Base-by-base conservation (phyloP, 2,888 invertebrate species). In the Linnaemya tessellans region DNA sequence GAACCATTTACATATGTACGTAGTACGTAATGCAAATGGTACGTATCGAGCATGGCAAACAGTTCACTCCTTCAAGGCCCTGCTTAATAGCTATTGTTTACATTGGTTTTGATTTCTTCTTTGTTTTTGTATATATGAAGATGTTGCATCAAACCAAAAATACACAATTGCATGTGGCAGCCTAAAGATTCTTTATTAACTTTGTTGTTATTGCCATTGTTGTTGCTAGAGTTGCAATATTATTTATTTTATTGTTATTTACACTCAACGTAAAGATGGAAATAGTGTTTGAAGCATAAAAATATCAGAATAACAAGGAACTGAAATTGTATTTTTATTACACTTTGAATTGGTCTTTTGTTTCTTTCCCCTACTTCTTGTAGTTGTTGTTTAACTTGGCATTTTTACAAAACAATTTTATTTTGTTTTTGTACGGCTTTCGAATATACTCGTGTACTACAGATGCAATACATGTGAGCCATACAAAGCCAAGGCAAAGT, bases 221-320 rank as follows among this genome's bases (percentile, higher is more conserved):
- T 64, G 70, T 38, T 64, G 70, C n/a, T 79, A 62, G 38, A 64
- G 74, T 62, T 79, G 68, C 62, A 67, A 49, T 67, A 54, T 77
- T 83, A 78, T 73, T 83, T 83, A 83, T 85, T 82, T 75, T 85
- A 79, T 82, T 75, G 75, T 82, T 85, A 79, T 78, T 81, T 81
- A 84, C 73, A 78, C 68, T 78, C 73, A 78, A 78, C 73, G 43
- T 67, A 74, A 78, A 73, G 20, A 60, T 43, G 67, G 62, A 71
- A 70, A 64, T 64, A 67, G 65, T 68, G 65, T 73, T 83, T 64
- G 38, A 35, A 78, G 58, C 51, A 80, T 60, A 11, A 73, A 68
- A 38, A 35, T 60, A 43, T 13, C 38, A 58, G 9, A 43, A 71
- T 43, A 80, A 73, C 22, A 64, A 22, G 35, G 5, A 46, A 65